These are phyloP conservation scores for Gallirallus australis DNA, from an alignment of 2,797 vertebrate species.

Conservation along the genomic window DNA sequence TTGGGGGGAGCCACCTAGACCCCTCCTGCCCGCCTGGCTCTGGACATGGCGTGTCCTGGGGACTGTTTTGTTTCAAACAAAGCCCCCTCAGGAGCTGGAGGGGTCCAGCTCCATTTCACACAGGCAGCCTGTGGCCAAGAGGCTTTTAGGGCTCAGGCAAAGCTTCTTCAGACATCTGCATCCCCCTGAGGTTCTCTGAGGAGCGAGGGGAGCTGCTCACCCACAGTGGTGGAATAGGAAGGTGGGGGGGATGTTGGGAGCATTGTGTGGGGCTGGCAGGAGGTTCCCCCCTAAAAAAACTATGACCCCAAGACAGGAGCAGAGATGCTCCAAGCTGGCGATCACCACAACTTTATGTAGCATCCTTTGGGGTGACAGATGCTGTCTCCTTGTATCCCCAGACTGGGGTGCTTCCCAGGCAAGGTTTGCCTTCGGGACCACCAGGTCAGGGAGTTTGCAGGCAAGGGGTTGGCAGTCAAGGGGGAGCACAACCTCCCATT, in stretches of 20 bases:
- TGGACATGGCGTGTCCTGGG: neutral
- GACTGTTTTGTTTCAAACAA: fast-evolving
- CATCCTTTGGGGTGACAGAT: neutral
- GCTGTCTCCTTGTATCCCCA: fast-evolving
- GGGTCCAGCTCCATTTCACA: neutral
- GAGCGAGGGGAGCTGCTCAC: neutral
- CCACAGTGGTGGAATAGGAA: neutral
- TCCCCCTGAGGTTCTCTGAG: neutral
- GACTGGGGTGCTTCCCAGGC: fast-evolving
- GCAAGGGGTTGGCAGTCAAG: neutral
- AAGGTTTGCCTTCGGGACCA: neutral
- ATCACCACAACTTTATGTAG: neutral
- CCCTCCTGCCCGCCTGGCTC: neutral
- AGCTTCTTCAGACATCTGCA: neutral
- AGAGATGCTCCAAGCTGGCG: neutral
- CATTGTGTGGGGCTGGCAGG: neutral
- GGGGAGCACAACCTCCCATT: fast-evolving
- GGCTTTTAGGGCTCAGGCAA: neutral
- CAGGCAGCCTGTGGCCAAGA: fast-evolving
- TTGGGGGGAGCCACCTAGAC: fast-evolving
- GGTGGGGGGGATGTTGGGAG: fast-evolving
- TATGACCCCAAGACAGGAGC: neutral
- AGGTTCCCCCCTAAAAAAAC: neutral
- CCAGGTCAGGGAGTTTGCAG: neutral
- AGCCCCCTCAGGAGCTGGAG: fast-evolving